phyloP scores from a whole-genome alignment of 1,140 invertebrate species.

The Drosophila serrata region DNA sequence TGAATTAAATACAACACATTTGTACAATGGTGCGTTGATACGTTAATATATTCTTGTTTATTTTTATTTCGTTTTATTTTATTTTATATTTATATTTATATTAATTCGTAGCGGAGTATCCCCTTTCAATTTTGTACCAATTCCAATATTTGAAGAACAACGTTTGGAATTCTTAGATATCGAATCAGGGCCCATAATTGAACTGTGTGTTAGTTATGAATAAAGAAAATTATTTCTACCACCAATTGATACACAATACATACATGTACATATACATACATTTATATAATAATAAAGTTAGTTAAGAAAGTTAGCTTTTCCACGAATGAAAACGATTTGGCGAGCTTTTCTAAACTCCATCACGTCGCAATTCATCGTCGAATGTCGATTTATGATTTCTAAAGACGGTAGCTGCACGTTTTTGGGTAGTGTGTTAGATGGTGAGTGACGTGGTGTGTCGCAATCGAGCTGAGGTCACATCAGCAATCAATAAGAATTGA shows the following conservation, averaged over 20 bases:
- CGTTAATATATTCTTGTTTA: no score
- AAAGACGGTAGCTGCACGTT: background rate
- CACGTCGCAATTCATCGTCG: background rate
- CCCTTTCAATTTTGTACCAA: no score
- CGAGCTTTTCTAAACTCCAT: conserved; percentile 1
- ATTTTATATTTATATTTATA: no score
- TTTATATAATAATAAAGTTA: background rate
- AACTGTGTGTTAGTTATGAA: background rate
- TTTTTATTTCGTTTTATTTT: no score
- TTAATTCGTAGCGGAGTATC: no score
- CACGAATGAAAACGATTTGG: background rate
- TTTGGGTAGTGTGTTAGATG: background rate
- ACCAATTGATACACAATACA: background rate
- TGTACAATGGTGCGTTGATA: no score
- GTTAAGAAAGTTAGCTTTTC: background rate
- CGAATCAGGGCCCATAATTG: background rate
- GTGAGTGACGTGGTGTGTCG: background rate
- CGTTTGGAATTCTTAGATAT: background rate
- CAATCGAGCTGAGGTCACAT: background rate
- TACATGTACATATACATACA: background rate
- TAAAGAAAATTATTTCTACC: background rate
- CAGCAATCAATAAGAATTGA: conserved; percentile 1
- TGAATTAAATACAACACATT: no score
- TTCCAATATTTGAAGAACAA: no score
- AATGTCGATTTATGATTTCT: background rate